These are phyloP conservation scores for Cyaniris semiargus DNA, from an alignment of 2,888 invertebrate genomes.

Conservation along the genomic window DNA sequence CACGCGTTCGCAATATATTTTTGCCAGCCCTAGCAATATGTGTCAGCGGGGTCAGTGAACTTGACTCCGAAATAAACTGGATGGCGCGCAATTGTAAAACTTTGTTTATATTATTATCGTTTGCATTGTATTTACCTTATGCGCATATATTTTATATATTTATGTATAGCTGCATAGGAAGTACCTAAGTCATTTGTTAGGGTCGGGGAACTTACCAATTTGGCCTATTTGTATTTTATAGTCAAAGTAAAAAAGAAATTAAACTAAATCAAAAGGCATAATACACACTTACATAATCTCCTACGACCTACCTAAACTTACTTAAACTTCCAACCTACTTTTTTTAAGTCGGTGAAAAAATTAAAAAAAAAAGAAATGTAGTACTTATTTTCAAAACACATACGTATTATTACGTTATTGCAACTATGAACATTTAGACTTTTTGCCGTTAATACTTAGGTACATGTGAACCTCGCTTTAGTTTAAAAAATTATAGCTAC, in stretches of 20 bases:
- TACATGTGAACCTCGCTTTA: not conserved
- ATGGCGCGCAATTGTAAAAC: not conserved
- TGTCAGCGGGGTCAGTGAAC: constrained; percentile 11
- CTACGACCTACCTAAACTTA: too few species aligned
- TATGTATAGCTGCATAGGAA: not conserved
- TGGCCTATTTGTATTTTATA: not conserved
- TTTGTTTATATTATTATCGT: not conserved
- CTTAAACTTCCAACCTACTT: too few species aligned
- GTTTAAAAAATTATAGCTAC: not conserved
- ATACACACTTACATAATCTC: too few species aligned
- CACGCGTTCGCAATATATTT: not conserved
- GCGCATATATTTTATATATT: not conserved
- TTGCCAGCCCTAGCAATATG: constrained; percentile 7
- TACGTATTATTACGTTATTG: too few species aligned
- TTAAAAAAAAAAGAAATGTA: too few species aligned
- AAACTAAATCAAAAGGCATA: too few species aligned
- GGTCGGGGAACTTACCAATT: not conserved
- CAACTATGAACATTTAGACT: too few species aligned
- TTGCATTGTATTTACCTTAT: not conserved
- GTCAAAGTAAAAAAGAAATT: too few species aligned
- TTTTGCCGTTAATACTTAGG: too few species aligned
- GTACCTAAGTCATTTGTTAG: not conserved
- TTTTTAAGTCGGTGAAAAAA: too few species aligned
- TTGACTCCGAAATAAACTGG: constrained; percentile 5
- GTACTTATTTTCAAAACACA: too few species aligned